Evolutionary conservation across 2,797 vertebrate genomes (phyloP), one percentile per base, ranked within the genome.

Genomic region (Galaxias olidus): DNA sequence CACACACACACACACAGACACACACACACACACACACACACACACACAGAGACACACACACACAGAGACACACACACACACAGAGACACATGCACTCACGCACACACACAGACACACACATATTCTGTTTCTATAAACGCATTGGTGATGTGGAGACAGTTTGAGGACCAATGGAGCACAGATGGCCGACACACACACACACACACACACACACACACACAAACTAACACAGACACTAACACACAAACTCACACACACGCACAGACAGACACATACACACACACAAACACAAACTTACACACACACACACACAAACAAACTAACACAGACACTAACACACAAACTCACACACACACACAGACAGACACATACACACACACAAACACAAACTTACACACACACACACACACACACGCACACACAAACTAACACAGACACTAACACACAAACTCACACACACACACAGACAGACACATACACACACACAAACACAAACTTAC

Each of bases 381-480:
- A 44, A 13, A 58, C 13, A 9, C 54, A 57, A 4, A 14, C 54
- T 41, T 13, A 42, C 54, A 57, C 54, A 57, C 54, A 57, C 54
- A 42, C 42, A 45, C 57, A 57, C 13, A 43, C 55, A 55, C 53
- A 72, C 2, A 11, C 65, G 47, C 70, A 75, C 54, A 52, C 61
- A 61, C 55, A 68, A 59, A 74, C 48, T 73, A 66, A 8, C n/a
- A 51, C 12, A 5, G 57, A 17, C 61, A 74, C 48, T 73, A 66
- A 8, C n/a, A 51, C 12, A 5, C 65, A 17, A 18, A 51, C 47
- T 43, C 20, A 56, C 54, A 48, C 13, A 11, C 10, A 40, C 46
- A 20, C 59, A 61, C 47, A 50, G 19, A 61, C n/a, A 13, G 14
- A 50, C n/a, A 49, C 45, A 40, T 20, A 50, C 9, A 61, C 18